Evolutionary conservation across 2,888 invertebrate species (phyloP), one percentile per base, ranked within the genome.

Genomic region (Andrena minutula): DNA sequence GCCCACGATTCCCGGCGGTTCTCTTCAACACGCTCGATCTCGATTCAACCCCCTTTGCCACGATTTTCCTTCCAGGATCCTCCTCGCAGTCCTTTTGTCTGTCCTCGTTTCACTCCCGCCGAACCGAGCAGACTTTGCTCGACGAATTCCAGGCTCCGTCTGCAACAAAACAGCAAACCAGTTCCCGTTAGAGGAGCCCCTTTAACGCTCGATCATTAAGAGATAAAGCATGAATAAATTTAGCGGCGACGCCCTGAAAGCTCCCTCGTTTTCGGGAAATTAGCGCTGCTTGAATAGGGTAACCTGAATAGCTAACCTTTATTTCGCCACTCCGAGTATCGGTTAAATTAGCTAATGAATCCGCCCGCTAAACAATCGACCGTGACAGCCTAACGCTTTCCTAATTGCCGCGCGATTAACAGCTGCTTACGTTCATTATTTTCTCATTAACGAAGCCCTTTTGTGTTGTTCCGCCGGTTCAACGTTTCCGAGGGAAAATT

Each of bases 141-240:
- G 20, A 41, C 28, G 41, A 66, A 53, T 56, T 60, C 41, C 66
- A 32, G 32, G 58, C 32, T 49, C 47, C 47, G 32, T 56, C 88
- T 88, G 89, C 35, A 88, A 88, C 88, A 88, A 79, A 88, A 83
- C 75, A 68, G 53, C 51, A 79, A 76, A 75, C 51, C 66, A 76
- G 84, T 82, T 73, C 75, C n/a, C 47, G 84, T 87, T 84, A 87
- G 78, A 72, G 56, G 41, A 28, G 47, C n/a, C 12, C 70, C 76
- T 77, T 79, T 71, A 85, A 58, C 10, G 68, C 47, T 51, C 63
- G 56, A 81, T 77, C 79, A 75, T 75, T 79, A 74, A 68, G 64
- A 79, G 77, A 75, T 79, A 70, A 82, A 77, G 58, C 58, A 35
- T 49, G 56, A 63, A 58, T 56, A 56, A 56, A 56, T 56, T 56